These are phyloP conservation scores for Saccopteryx leptura DNA, from an alignment of 2,113 vertebrate genomes.

Conservation along the genomic window DNA sequence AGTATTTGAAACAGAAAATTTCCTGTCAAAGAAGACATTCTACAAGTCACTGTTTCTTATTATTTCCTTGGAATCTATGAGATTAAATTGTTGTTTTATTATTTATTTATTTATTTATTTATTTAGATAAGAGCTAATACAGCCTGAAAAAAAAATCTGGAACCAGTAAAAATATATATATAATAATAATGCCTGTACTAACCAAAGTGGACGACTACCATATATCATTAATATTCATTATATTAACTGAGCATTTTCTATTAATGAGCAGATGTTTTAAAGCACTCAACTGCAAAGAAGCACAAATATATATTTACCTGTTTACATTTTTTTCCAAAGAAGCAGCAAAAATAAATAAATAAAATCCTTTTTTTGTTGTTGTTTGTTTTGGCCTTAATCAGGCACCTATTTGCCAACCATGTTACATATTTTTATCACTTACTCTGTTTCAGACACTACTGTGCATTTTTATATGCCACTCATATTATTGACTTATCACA, in stretches of 20 bases:
- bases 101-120: background rate
- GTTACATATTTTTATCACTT: background rate
- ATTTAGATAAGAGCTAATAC: slow-evolving; percentile 39
- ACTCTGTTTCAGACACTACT: background rate
- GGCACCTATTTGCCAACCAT: background rate
- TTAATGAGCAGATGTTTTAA: slow-evolving; percentile 61
- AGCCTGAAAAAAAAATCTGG: slow-evolving; percentile 39
- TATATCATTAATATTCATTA: slow-evolving; percentile 25
- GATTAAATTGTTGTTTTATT: background rate
- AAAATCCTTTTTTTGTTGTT: background rate
- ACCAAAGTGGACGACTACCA: background rate
- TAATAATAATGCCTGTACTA: background rate
- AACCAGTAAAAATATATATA: background rate
- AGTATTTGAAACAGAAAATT: slow-evolving; percentile 3
- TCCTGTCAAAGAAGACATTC: slow-evolving; percentile 38
- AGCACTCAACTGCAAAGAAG: slow-evolving; percentile 7
- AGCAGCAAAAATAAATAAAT: background rate
- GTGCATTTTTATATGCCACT: slow-evolving; percentile 14
- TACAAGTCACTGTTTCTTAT: slow-evolving; percentile 26
- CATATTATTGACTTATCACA: slow-evolving; percentile 9
- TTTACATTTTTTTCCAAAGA: background rate
- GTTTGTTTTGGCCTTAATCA: background rate
- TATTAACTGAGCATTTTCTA: slow-evolving; percentile 38
- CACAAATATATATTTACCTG: background rate
- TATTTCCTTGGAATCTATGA: slow-evolving; percentile 32